A percentile compares a stretch with the other conserved stretches of the same genome.
phyloP scores from a whole-genome alignment of 2,888 invertebrate species.

The Agrilus mali region DNA sequence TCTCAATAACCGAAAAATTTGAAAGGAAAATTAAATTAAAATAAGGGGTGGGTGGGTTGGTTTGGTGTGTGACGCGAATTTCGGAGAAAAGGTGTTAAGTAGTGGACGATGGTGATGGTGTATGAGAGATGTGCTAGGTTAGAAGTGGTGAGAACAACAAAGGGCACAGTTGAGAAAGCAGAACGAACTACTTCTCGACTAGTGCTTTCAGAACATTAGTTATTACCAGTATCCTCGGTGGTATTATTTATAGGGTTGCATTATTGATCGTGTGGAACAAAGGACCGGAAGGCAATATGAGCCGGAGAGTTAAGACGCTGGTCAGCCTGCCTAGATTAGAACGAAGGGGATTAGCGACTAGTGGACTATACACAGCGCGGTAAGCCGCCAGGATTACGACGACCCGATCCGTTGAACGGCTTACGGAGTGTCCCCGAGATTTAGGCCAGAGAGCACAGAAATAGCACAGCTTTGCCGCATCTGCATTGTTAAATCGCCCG shows the following conservation, averaged over 20 bases:
- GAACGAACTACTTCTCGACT: background rate
- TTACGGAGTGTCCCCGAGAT: conserved; percentile 29
- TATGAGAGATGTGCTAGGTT: conserved; percentile 5
- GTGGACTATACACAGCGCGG: conserved; percentile 36
- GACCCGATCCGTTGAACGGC: conserved; percentile 31
- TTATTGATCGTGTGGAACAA: conserved; percentile 35
- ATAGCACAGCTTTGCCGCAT: conserved; percentile 24
- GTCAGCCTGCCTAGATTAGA: conserved; percentile 37
- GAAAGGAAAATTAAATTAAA: too few species aligned
- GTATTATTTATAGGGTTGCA: conserved; percentile 38
- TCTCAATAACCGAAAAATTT: too few species aligned
- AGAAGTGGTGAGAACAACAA: conserved; percentile 1
- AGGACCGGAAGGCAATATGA: conserved; percentile 37
- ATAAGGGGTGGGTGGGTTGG: too few species aligned
- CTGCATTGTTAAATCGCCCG: conserved; percentile 31
- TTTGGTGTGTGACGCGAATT: too few species aligned
- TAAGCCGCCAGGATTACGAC: conserved; percentile 36
- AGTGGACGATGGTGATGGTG: background rate
- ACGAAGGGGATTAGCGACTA: conserved; percentile 36
- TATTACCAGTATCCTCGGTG: conserved; percentile 25
- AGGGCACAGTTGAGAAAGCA: background rate
- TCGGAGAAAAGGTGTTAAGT: too few species aligned
- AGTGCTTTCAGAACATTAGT: conserved; percentile 5
- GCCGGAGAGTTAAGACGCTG: conserved; percentile 36
- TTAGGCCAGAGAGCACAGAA: conserved; percentile 19